These are phyloP conservation scores for Lepidocyrtinus sp. DNA, from an alignment of 2,888 invertebrate species.

Conservation along the genomic window DNA sequence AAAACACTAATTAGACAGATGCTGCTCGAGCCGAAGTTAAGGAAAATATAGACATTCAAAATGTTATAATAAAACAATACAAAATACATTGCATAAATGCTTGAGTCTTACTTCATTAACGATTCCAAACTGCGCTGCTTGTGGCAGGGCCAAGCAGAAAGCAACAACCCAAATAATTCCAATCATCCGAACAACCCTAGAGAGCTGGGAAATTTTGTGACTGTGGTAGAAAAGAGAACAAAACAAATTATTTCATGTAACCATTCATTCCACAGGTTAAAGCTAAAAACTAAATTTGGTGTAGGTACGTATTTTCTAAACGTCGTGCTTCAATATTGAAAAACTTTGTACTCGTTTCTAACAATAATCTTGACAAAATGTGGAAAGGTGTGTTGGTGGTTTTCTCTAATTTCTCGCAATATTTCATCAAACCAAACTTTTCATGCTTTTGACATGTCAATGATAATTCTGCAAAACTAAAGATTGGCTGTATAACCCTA, in stretches of 20 bases:
- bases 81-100: too few species aligned
- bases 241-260: background rate
- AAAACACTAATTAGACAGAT: background rate
- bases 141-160: constrained; percentile 80
- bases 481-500: too few species aligned
- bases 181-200: constrained; percentile 86
- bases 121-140: constrained; percentile 73
- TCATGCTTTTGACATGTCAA: constrained; percentile 1
- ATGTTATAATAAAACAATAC: too few species aligned
- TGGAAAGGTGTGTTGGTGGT: background rate
- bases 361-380: too few species aligned
- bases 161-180: constrained; percentile 86
- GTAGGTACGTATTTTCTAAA: too few species aligned
- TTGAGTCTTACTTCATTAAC: constrained; percentile 70
- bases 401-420: background rate
- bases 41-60: too few species aligned
- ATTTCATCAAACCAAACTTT: background rate
- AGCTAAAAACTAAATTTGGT: too few species aligned
- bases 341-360: too few species aligned
- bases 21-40: too few species aligned
- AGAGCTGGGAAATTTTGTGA: constrained; percentile 87
- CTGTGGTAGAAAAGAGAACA: constrained; percentile 38
- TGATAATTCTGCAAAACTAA: background rate
- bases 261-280: too few species aligned
- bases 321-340: too few species aligned